Conservation (phyloP, 2,888 invertebrate species). For the Stenurella melanura region DNA sequence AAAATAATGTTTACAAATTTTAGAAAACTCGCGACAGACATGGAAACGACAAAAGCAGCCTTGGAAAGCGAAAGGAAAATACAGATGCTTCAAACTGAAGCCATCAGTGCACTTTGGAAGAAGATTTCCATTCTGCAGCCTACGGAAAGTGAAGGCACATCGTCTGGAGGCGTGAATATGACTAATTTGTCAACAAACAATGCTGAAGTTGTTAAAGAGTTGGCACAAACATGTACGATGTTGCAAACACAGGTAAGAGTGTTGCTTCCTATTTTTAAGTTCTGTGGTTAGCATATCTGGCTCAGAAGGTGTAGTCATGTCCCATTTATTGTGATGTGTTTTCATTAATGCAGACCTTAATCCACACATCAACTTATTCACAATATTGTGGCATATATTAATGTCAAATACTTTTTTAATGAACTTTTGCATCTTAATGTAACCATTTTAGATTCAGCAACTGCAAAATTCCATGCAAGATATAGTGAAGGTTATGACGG, state of each 20-base stretch:
- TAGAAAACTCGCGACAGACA: constrained; percentile 87
- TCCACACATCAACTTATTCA: too few species aligned
- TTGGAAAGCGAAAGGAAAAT: constrained; percentile 89
- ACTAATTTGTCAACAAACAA: constrained; percentile 72
- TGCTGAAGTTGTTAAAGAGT: constrained; percentile 81
- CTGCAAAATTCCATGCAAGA: constrained; percentile 87
- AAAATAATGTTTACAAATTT: constrained; percentile 47
- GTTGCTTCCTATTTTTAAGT: constrained; percentile 40
- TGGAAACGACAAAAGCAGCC: constrained; percentile 90
- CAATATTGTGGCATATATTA: too few species aligned
- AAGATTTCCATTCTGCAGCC: constrained; percentile 84
- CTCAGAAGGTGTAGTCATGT: too few species aligned
- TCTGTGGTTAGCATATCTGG: too few species aligned
- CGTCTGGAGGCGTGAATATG: constrained; percentile 56
- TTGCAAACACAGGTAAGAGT: constrained; percentile 81
- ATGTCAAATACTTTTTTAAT: too few species aligned
- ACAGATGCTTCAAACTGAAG: constrained; percentile 91
- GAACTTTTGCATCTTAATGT: too few species aligned
- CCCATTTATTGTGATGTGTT: background rate
- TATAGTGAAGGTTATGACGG: constrained; percentile 82
- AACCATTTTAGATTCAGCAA: constrained; percentile 80
- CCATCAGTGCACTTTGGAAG: constrained; percentile 92
- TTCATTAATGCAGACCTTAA: background rate
- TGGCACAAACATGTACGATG: constrained; percentile 85
- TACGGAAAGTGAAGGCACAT: constrained; percentile 41